These are phyloP conservation scores for Ophioninae sp. DNA, from an alignment of 2,888 invertebrate genomes.

Conservation along the genomic window DNA sequence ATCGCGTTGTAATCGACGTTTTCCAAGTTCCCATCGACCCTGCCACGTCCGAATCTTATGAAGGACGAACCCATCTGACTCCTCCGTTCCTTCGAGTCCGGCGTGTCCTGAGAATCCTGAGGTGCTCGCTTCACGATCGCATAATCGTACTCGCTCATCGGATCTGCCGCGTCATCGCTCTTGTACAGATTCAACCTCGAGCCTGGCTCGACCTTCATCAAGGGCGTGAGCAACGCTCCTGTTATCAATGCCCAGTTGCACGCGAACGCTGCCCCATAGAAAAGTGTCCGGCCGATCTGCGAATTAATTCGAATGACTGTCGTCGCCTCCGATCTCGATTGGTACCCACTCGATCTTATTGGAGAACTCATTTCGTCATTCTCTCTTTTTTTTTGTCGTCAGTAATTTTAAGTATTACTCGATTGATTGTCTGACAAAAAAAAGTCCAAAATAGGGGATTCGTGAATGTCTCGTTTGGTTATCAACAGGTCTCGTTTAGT, in stretches of 20 bases:
- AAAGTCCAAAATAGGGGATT: too few relatives aligned
- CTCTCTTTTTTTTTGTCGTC: too few relatives aligned
- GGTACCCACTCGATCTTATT: not conserved
- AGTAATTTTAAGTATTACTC: too few relatives aligned
- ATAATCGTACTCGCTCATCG: conserved; percentile 71
- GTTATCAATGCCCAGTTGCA: conserved; percentile 69
- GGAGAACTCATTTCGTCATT: not conserved
- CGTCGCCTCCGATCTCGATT: not conserved
- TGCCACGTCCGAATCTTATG: conserved; percentile 68
- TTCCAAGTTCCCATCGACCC: conserved; percentile 54
- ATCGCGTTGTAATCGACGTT: conserved; percentile 50
- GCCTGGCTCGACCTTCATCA: conserved; percentile 67
- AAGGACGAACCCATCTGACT: conserved; percentile 74
- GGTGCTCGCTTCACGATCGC: conserved; percentile 69
- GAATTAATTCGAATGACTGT: conserved; percentile 1
- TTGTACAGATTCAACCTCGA: conserved; percentile 58
- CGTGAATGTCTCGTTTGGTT: too few relatives aligned
- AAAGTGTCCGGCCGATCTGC: conserved; percentile 69
- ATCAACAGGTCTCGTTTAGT: too few relatives aligned
- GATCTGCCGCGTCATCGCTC: conserved; percentile 51
- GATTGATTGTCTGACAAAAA: too few relatives aligned
- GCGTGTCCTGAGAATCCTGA: conserved; percentile 61
- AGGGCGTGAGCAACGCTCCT: conserved; percentile 67
- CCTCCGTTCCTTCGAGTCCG: conserved; percentile 74
- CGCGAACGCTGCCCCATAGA: conserved; percentile 69